Percentiles rank a stretch among this genome's conserved stretches.
These are phyloP conservation scores for Callyntrura sp. DNA, from an alignment of 2,888 invertebrate species.

Conservation along the genomic window DNA sequence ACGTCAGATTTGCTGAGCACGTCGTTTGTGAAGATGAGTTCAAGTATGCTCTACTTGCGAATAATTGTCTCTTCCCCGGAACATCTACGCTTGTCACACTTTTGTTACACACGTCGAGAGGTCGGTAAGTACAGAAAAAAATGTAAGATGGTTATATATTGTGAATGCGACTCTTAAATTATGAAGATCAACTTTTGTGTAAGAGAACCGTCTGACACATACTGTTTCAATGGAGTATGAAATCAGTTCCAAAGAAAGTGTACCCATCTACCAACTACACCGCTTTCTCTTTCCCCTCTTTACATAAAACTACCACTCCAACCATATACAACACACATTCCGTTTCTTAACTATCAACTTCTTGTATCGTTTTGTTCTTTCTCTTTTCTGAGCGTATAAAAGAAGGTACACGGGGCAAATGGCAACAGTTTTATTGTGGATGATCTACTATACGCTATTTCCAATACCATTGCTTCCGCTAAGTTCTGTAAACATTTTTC, in stretches of 20 bases:
- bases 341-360: neutral
- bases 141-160: conserved; percentile 9
- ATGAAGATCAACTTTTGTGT: conserved; percentile 33
- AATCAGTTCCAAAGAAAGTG: neutral
- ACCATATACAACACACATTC: neutral
- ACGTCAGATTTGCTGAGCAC: conserved; percentile 99
- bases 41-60: conserved; percentile 98
- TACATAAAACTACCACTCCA: neutral
- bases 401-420: conserved; percentile 14
- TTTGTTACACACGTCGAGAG: conserved; percentile 97
- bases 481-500: neutral
- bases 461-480: neutral
- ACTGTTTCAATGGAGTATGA: neutral
- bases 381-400: neutral
- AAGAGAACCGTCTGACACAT: neutral
- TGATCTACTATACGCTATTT: conserved; percentile 25
- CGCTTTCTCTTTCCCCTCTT: neutral
- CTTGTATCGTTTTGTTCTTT: neutral
- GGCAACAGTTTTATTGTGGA: conserved; percentile 53
- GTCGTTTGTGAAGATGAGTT: conserved; percentile 99
- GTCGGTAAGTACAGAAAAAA: conserved; percentile 92
- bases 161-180: conserved; percentile 39
- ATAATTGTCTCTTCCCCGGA: conserved; percentile 99
- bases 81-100: conserved; percentile 98
- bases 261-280: no score